Evolutionary conservation across 2,113 vertebrate genomes (phyloP), one percentile per base, ranked within the genome.

Genomic region (Alaudala cheleensis): DNA sequence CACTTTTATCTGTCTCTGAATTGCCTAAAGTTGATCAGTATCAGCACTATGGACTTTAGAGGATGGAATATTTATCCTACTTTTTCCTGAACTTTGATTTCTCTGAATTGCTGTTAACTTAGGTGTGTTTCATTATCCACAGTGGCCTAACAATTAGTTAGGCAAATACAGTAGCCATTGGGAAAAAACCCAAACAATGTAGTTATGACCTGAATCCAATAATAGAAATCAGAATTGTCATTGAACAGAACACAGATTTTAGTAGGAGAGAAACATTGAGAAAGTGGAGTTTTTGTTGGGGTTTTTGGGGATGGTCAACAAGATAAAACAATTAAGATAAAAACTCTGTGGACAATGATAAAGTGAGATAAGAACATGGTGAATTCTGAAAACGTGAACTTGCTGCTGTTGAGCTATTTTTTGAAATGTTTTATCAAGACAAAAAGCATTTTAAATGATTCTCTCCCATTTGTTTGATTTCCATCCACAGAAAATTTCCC

Each of bases 401-500:
- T 90, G 5, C 22, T 94, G 29, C 73, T 57, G 19, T 26, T 33
- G 12, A 84, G 15, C 33, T 85, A 1, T 74, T 66, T 12, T 66
- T 64, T 22, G 14, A 54, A 81, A 28, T 9, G 1, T 74, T 88
- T 70, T 33, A 42, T 34, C 5, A 25, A 8, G 26, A 20, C 3
- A n/a, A 29, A 33, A 31, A 3, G 3, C 7, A 31, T 16, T 82
- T 85, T 40, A 26, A 88, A 40, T 81, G 8, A 80, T 67, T 61
- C 15, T 92, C 24, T 86, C 50, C 26, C 29, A 1, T 58, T 31
- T 39, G 7, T 82, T 94, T 73, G 20, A 2, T 92, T 96, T 4
- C 53, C 15, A 31, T 95, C 93, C 54, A 11, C 20, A 98, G 98
- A 98, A 98, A 88, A 97, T 98, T 31, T 98, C 98, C 8, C 98